Conservation (phyloP, 92 coral and sea anemone species). For the Epizoanthus scotinus region DNA sequence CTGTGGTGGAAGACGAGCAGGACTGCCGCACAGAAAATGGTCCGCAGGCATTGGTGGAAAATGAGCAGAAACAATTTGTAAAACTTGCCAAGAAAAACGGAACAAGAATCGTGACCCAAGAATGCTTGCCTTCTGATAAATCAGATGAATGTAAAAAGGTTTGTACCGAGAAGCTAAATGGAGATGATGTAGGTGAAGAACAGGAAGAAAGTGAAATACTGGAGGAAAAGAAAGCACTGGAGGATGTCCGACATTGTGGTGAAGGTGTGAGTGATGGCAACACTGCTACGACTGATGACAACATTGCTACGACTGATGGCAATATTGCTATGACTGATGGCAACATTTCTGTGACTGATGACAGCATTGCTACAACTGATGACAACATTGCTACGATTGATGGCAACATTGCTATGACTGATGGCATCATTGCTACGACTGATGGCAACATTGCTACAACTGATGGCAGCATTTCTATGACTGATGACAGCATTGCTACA, state of each 20-base stretch:
- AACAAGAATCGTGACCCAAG: neutral
- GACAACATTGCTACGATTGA: too few species aligned
- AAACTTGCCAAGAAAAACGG: conserved; percentile 1
- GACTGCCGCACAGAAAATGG: neutral
- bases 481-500: too few species aligned
- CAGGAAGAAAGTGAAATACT: neutral
- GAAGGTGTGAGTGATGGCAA: conserved; percentile 16
- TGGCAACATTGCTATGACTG: too few species aligned
- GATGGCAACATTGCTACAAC: too few species aligned
- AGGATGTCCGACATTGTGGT: conserved; percentile 1
- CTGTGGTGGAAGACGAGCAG: neutral
- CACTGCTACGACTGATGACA: neutral
- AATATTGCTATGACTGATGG: too few species aligned
- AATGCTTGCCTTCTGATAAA: neutral
- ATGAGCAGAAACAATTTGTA: neutral
- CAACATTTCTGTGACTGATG: too few species aligned
- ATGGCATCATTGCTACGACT: too few species aligned
- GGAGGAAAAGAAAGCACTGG: neutral
- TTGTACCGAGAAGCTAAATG: neutral
- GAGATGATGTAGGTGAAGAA: neutral
- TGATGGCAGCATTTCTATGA: too few species aligned
- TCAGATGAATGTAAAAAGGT: neutral
- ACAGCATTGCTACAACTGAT: too few species aligned
- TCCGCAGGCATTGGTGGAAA: neutral
- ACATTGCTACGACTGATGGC: neutral